Percentiles rank a stretch among this genome's conserved stretches.
phyloP scores from a whole-genome alignment of 2,888 invertebrate genomes.

The Megaustenia siamemsis region DNA sequence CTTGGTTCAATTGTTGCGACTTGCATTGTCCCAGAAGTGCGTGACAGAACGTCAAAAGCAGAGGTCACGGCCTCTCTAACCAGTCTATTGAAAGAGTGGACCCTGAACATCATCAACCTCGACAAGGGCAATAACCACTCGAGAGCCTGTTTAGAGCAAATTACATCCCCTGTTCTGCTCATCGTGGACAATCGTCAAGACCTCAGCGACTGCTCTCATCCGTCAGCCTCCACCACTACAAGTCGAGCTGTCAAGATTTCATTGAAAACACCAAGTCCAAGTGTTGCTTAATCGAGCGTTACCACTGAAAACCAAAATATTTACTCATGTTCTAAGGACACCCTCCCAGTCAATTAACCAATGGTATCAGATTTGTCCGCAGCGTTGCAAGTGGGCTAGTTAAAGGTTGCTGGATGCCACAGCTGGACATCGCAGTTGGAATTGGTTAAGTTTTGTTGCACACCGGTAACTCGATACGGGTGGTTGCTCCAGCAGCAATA shows the following conservation, averaged over 20 bases:
- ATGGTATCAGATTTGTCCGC: conserved; percentile 17
- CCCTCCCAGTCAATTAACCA: conserved; percentile 39
- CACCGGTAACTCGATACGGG: neutral
- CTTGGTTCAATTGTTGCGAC: neutral
- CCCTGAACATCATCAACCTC: conserved; percentile 14
- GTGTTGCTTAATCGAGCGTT: conserved; percentile 48
- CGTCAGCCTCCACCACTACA: conserved; percentile 9
- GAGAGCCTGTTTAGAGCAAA: conserved; percentile 17
- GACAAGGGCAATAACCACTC: conserved; percentile 43
- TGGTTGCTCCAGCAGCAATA: neutral
- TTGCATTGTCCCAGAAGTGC: conserved; percentile 7
- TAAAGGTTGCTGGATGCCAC: neutral
- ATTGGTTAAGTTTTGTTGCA: too few relatives aligned
- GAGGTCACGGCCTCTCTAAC: conserved; percentile 26
- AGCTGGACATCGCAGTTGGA: conserved; percentile 34
- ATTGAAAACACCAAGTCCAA: conserved; percentile 21
- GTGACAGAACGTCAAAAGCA: conserved; percentile 8
- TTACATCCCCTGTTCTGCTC: conserved; percentile 43
- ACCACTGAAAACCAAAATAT: conserved; percentile 44
- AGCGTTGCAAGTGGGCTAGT: neutral
- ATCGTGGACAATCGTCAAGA: neutral
- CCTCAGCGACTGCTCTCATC: neutral
- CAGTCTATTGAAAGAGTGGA: neutral
- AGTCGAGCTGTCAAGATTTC: conserved; percentile 40
- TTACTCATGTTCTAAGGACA: conserved; percentile 23